Conservation (phyloP, 2,113 vertebrate genomes). For the Paraplagusia blochii region DNA sequence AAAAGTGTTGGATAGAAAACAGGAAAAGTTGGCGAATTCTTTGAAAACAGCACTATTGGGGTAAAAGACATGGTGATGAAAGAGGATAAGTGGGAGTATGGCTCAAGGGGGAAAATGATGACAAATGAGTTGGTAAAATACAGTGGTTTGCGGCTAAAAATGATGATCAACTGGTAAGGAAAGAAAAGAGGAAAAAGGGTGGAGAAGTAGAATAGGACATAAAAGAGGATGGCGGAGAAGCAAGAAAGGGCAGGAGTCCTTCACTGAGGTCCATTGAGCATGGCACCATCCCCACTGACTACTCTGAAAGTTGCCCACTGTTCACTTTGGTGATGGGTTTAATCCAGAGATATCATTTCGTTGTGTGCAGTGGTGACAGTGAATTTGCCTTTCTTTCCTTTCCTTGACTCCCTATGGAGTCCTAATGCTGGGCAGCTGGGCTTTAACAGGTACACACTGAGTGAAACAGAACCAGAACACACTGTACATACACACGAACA, state of each 20-base stretch:
- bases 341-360: no score
- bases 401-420: neutral
- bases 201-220: neutral
- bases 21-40: no score
- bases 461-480: neutral
- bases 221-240: neutral
- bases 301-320: no score
- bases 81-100: neutral
- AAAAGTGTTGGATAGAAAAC: no score
- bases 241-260: no score
- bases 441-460: neutral
- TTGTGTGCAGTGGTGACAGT: no score
- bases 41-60: no score
- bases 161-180: neutral
- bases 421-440: neutral
- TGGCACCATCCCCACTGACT: no score
- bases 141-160: neutral
- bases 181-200: neutral
- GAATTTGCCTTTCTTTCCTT: no score
- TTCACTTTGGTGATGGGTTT: no score
- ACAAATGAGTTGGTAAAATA: neutral
- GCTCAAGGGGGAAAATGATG: neutral
- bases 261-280: no score
- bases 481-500: neutral
- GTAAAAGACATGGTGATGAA: neutral